A percentile compares a stretch with the other conserved stretches of the same genome.
Evolutionary conservation across 2,888 invertebrate genomes (phyloP).

Genomic region (Ophion costatus): DNA sequence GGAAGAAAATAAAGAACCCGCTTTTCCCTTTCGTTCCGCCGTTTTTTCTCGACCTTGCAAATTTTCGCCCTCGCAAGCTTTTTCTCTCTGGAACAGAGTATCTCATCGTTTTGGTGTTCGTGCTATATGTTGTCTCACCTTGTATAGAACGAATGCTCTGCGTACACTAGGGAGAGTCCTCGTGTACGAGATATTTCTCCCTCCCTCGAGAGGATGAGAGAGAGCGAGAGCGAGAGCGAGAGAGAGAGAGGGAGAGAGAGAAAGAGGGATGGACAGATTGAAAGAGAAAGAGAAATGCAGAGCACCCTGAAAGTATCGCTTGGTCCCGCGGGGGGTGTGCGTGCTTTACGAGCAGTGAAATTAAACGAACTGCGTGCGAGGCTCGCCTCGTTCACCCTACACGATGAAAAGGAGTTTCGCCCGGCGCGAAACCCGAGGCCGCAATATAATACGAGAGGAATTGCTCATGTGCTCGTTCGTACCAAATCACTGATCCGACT

Average conservation of each 20-base stretch:
- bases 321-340: constrained; percentile 51
- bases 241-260: constrained; percentile 10
- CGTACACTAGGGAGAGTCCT: constrained; percentile 43
- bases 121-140: constrained; percentile 13
- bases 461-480: constrained; percentile 67
- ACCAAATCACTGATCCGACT: constrained; percentile 70
- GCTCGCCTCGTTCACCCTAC: constrained; percentile 24
- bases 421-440: constrained; percentile 25
- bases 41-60: constrained; percentile 27
- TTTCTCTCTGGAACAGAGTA: constrained; percentile 25
- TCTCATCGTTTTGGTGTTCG: constrained; percentile 34
- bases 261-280: constrained; percentile 11
- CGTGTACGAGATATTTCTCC: constrained; percentile 48
- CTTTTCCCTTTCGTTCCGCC: background rate
- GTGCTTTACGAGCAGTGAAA: constrained; percentile 72
- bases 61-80: constrained; percentile 24
- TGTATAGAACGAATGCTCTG: constrained; percentile 28
- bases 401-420: constrained; percentile 34
- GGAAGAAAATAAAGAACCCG: background rate
- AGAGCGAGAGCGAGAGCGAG: background rate
- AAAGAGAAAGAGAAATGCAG: constrained; percentile 19
- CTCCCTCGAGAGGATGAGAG: background rate
- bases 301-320: constrained; percentile 55
- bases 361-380: constrained; percentile 65
- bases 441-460: constrained; percentile 51